These are phyloP conservation scores for Cyclopterus lumpus DNA, from an alignment of 2,797 vertebrate species.

Conservation along the genomic window DNA sequence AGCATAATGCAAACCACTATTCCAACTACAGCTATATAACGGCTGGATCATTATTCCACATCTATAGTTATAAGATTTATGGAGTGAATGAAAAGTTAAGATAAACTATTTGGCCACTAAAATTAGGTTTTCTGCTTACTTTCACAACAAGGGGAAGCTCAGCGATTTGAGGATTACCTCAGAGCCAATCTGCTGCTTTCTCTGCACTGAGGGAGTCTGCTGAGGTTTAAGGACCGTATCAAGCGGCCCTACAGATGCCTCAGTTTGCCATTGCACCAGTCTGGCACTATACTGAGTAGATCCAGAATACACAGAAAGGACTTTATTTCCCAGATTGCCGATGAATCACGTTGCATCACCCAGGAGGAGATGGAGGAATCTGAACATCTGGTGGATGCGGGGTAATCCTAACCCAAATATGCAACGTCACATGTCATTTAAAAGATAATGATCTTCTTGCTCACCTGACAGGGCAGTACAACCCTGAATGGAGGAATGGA, in stretches of 20 bases:
- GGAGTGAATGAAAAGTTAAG: conserved; percentile 30
- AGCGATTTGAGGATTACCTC: conserved; percentile 64
- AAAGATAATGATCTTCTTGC: conserved; percentile 3
- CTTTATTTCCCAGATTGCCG: conserved; percentile 27
- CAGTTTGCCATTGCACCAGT: conserved; percentile 16
- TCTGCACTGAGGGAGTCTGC: conserved; percentile 37
- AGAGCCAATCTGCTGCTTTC: conserved; percentile 39
- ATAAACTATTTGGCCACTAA: conserved; percentile 33
- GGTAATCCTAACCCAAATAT: conserved; percentile 2
- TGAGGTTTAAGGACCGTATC: conserved; percentile 40
- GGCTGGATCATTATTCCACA: conserved; percentile 52
- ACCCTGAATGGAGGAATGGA: neutral
- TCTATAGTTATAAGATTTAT: conserved; percentile 41
- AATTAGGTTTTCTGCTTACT: conserved; percentile 38
- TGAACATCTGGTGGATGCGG: conserved; percentile 35
- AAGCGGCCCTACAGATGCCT: conserved; percentile 34
- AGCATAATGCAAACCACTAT: conserved; percentile 14
- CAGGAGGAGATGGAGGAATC: conserved; percentile 10
- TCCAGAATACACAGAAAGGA: conserved; percentile 18
- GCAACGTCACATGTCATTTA: neutral
- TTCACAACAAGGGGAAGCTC: conserved; percentile 57
- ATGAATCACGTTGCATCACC: conserved; percentile 6
- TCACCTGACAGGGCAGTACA: neutral
- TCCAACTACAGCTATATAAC: conserved; percentile 20
- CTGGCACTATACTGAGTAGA: neutral